Base-by-base conservation (phyloP, 2,797 vertebrate species). In the Peromyscus aztecus region DNA sequence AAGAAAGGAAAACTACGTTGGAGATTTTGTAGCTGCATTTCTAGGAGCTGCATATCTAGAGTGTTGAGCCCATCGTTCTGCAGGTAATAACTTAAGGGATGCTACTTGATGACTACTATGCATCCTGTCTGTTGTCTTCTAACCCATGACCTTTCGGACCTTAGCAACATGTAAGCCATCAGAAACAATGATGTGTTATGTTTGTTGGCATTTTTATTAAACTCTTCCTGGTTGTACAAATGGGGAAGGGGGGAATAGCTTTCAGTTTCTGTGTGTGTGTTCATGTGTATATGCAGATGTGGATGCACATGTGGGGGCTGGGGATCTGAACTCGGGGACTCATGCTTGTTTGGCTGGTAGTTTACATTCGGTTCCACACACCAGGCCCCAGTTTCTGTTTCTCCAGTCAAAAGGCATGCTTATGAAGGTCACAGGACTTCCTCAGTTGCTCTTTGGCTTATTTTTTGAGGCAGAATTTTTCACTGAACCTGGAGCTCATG, bases 151-250 rank as follows among this genome's bases (percentile, higher is more conserved):
- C 90, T 31, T 77, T 81, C 49, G 61, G 92, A 4, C n/a, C 63
- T 2, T 13, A 80, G 29, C 43, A n/a, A 93, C 12, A 46, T 55
- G 43, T 13, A 92, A 90, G 31, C 49, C 23, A 10, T 86, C n/a
- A 59, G 59, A 93, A 88, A 65, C 71, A 85, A 80, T 43, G 5
- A 27, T 43, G 89, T 3, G 23, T 82, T 65, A 6, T 55, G 37
- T 12, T 46, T 93, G 34, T n/a, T 52, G 31, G 23, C 76, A 75
- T 59, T 83, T 75, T 89, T 43, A 12, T 76, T 69, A 87, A 91
- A 84, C 67, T 90, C 83, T 89, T 89, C 43, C 61, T 91, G 29
- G 10, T 80, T 95, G 83, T 78, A 27, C 61, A 83, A 77, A 57
- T 71, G 75, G 65, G 27, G 57, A 67, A 90, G 61, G 59, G 81